Evolutionary conservation across 2,113 vertebrate species (phyloP), one percentile per base, ranked within the genome.

Genomic region (Callospermophilus lateralis): DNA sequence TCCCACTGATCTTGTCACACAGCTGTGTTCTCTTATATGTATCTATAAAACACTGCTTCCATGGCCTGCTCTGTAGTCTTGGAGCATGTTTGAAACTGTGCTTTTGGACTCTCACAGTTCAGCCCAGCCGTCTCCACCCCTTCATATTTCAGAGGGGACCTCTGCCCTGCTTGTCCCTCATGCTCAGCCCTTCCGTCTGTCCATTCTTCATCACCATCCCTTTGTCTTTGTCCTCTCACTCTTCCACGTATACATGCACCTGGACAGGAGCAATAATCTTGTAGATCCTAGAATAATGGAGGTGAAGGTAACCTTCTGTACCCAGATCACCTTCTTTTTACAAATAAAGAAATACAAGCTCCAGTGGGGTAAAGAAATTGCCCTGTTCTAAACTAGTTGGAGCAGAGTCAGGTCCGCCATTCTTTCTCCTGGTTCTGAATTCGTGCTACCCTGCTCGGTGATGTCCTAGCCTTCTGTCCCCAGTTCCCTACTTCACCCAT

Each of bases 11-110:
- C 55, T 68, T 48, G 42, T 63, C 32, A 34, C 37, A n/a, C 24
- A 72, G 2, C 37, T 30, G 12, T 76, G 7, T n/a, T 51, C 37
- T 78, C 51, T 80, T 58, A 13, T 0, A 1, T 24, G 2, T 63
- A 2, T 70, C 26, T 79, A 37, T 70, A 68, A 42, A 4, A 90
- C 17, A 1, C 39, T 39, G 34, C 10, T 53, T 63, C 34, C 24
- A 0, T 39, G 68, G 58, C 58, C 37, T 65, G 30, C 15, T 65
- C 10, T 61, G 19, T 45, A 58, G 6, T 90, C 77, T 85, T 78
- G 32, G 11, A 48, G 34, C 0, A 0, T 0, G 0, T 53, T 15
- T 51, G 72, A 73, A 45, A 24, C 53, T 55, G 51, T 53, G 42
- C 32, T 89, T 8, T 0, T 0, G 3, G 8, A 7, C 26, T 83